Evolutionary conservation across 2,888 invertebrate genomes (phyloP).

Genomic region (Acanthococcus lagerstroemiae): DNA sequence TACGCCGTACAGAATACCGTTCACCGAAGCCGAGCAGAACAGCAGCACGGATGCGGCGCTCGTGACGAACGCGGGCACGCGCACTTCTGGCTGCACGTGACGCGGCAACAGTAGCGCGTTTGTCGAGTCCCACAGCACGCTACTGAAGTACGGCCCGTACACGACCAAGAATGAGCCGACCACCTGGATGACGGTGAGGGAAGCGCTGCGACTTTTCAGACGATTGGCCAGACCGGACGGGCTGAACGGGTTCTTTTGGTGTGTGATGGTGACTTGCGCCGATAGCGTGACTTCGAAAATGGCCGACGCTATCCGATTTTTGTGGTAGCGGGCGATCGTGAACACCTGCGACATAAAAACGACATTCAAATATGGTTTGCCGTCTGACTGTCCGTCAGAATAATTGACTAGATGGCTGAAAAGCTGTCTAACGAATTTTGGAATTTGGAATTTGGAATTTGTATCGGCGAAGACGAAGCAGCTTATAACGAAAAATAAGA

Average conservation of each 20-base stretch:
- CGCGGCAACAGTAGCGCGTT: constrained; percentile 15
- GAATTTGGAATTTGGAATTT: too few species aligned
- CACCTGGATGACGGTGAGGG: constrained; percentile 60
- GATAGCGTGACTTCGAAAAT: constrained; percentile 75
- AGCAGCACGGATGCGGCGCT: constrained; percentile 51
- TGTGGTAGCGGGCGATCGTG: constrained; percentile 55
- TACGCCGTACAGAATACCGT: constrained; percentile 67
- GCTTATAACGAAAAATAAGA: too few species aligned
- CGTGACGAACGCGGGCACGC: constrained; percentile 48
- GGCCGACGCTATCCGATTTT: constrained; percentile 72
- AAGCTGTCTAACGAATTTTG: too few species aligned
- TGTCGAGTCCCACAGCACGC: constrained; percentile 29
- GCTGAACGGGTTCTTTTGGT: constrained; percentile 64
- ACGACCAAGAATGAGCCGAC: constrained; percentile 60
- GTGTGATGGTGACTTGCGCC: constrained; percentile 73
- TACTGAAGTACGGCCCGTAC: constrained; percentile 63
- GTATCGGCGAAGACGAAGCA: too few species aligned
- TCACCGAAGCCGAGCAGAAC: constrained; percentile 60
- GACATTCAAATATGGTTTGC: too few species aligned
- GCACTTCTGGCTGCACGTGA: constrained; percentile 36
- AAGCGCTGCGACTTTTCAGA: constrained; percentile 49
- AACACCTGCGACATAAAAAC: constrained; percentile 40
- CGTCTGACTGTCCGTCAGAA: too few species aligned
- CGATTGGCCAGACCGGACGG: constrained; percentile 40
- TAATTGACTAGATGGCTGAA: too few species aligned